Conservation (phyloP, 2,113 vertebrate species). For the Crotalus horridus region DNA sequence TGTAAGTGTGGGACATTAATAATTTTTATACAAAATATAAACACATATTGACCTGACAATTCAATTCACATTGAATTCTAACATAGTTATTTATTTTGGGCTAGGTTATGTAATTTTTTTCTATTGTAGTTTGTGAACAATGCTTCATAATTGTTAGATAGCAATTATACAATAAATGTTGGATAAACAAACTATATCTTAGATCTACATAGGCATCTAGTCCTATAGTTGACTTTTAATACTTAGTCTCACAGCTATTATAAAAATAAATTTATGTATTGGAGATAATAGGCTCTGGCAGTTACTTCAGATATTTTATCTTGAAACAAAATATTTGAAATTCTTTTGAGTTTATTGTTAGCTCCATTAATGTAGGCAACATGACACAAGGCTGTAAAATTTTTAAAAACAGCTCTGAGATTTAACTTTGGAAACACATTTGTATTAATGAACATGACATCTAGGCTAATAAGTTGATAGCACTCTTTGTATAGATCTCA, state of each 20-base stretch:
- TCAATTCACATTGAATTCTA: neutral
- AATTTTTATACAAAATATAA: neutral
- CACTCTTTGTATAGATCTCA: neutral
- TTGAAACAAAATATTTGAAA: neutral
- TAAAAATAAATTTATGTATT: neutral
- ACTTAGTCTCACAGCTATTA: neutral
- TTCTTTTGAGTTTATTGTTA: neutral
- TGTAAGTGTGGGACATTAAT: neutral
- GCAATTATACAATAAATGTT: neutral
- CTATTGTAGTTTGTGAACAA: neutral
- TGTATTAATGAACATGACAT: neutral
- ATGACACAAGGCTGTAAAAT: neutral
- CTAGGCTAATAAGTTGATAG: neutral
- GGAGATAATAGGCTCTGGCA: neutral
- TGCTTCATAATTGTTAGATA: neutral
- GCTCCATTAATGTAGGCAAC: neutral
- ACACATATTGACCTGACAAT: neutral
- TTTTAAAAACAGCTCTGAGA: neutral
- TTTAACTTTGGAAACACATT: neutral
- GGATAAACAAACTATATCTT: neutral
- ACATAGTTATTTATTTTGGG: neutral
- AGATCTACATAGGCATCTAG: neutral
- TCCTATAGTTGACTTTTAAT: neutral
- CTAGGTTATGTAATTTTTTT: neutral
- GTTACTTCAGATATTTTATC: neutral